Conservation (phyloP, 2,888 invertebrate species). For the Augochlorella aurata region DNA sequence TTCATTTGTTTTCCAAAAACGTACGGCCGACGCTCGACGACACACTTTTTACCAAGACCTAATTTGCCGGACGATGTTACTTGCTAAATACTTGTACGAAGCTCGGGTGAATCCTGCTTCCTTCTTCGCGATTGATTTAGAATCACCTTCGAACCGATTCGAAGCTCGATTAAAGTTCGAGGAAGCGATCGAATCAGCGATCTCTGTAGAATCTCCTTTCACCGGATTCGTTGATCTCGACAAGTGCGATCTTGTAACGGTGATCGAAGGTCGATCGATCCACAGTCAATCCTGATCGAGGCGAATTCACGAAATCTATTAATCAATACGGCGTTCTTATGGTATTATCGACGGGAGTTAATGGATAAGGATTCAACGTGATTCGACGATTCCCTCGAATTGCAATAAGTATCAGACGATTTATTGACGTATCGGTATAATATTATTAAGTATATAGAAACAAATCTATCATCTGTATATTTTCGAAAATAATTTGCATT, state of each 20-base stretch:
- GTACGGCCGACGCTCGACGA: constrained; percentile 52
- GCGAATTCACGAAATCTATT: background rate
- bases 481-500: constrained; percentile 53
- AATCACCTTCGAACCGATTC: background rate
- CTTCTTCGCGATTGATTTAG: background rate
- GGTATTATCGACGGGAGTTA: background rate
- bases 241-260: constrained; percentile 57
- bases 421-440: constrained; percentile 40
- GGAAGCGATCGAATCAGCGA: constrained; percentile 16
- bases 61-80: constrained; percentile 35
- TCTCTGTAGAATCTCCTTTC: constrained; percentile 42
- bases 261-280: constrained; percentile 57
- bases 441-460: constrained; percentile 51
- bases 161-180: constrained; percentile 46
- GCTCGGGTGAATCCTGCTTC: background rate
- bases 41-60: constrained; percentile 60
- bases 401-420: constrained; percentile 15
- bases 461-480: constrained; percentile 30
- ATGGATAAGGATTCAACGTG: background rate
- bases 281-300: constrained; percentile 33
- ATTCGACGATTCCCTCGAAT: background rate
- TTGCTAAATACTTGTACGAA: background rate
- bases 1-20: constrained; percentile 72
- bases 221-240: constrained; percentile 40
- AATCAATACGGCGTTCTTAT: too few relatives aligned